phyloP scores from a whole-genome alignment of 2,113 vertebrate genomes.

The Jaculus jaculus region DNA sequence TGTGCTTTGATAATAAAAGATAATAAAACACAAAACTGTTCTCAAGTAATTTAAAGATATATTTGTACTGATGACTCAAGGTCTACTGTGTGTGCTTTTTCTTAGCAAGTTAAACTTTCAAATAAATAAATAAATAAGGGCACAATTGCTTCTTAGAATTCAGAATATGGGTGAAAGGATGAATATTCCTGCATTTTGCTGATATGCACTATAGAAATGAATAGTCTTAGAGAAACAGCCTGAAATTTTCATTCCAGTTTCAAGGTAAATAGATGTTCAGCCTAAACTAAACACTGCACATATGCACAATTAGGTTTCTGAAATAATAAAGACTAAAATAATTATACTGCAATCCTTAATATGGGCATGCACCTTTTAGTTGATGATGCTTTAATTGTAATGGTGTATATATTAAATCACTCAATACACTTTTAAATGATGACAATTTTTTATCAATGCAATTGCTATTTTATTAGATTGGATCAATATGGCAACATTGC shows the following conservation, averaged over 20 bases:
- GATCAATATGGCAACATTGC: neutral
- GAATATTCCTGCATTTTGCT: slow-evolving; percentile 6
- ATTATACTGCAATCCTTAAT: slow-evolving; percentile 16
- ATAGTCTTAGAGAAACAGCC: neutral
- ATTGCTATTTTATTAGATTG: neutral
- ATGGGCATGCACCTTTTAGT: neutral
- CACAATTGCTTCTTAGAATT: slow-evolving; percentile 27
- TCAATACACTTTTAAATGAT: neutral
- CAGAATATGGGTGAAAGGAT: neutral
- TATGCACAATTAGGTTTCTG: neutral
- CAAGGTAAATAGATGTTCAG: neutral
- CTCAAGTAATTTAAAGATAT: slow-evolving; percentile 46
- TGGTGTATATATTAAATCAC: neutral
- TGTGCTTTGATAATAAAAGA: slow-evolving; percentile 45
- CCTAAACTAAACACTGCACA: neutral
- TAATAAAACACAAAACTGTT: slow-evolving; percentile 52
- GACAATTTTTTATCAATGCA: neutral
- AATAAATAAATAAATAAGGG: neutral
- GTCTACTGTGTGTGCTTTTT: neutral
- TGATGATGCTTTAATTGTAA: neutral
- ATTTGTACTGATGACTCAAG: slow-evolving; percentile 20
- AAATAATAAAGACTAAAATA: slow-evolving; percentile 19
- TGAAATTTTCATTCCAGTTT: neutral
- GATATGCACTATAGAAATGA: neutral
- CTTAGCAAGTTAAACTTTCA: slow-evolving; percentile 13